Base-by-base conservation (phyloP, 2,797 vertebrate genomes). In the Rhinogobio ventralis region DNA sequence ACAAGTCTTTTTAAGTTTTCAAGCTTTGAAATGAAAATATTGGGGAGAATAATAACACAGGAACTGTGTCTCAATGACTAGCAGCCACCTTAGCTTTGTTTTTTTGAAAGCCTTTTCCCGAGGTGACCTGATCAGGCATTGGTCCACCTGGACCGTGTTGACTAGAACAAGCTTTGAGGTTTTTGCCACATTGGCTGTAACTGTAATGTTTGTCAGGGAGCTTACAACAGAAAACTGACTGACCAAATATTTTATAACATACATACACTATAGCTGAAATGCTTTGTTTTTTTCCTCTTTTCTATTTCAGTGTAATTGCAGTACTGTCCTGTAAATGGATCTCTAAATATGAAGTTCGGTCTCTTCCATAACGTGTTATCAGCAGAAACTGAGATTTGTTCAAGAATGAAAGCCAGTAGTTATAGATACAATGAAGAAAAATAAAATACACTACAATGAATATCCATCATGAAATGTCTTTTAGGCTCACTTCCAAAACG, bases 81-180 rank as follows among this genome's bases (percentile, higher is more conserved):
- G 71, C 28, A 28, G 46, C 19, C 9, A 51, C 71, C 46, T 73
- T 10, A 13, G 46, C 28, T 11, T 19, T 20, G 17, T n/a, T n/a
- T 57, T 55, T 19, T 39, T 75, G 7, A 20, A 30, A 51, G 72
- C 46, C 23, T 53, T 55, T 57, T 76, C 36, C 39, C 30, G 23
- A 57, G 73, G 75, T 28, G 39, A 78, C 36, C 57, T 78, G 55
- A 45, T 6, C 55, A 60, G 53, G 55, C 28, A 62, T 78, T 78
- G 39, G 36, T 62, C 36, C 57, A 28, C 55, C 39, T 28, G 75
- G 55, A 64, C 53, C 10, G 7, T 62, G 57, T 11, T 62, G 39
- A 19, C 42, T 25, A 78, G n/a, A 64, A 28, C 10, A 30, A 42
- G 15, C 75, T 30, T 62, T 45, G 53, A 62, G 55, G 55, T 45